These are phyloP conservation scores for Notothenia coriiceps DNA, from an alignment of 2,113 vertebrate genomes.

Conservation along the genomic window DNA sequence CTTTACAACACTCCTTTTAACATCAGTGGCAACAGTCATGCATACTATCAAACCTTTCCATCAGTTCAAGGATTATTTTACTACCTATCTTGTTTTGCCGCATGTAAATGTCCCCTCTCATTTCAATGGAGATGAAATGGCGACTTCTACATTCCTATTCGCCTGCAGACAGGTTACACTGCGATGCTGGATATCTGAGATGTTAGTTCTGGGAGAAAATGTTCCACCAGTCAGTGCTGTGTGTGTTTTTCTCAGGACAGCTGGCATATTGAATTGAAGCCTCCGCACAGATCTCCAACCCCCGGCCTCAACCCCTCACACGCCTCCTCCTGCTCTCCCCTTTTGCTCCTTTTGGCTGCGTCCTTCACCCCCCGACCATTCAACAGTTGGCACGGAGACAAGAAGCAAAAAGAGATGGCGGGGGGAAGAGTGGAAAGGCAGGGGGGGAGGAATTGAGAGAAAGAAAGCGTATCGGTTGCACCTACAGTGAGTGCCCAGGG, in stretches of 20 bases:
- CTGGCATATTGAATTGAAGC: slow-evolving; percentile 67
- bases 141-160: not conserved
- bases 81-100: not conserved
- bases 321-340: slow-evolving; percentile 54
- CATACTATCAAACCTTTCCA: not conserved
- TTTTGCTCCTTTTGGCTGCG: slow-evolving; percentile 66
- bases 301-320: slow-evolving; percentile 37
- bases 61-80: not conserved
- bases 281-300: slow-evolving; percentile 53
- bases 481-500: slow-evolving; percentile 49
- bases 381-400: slow-evolving; percentile 71
- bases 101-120: slow-evolving; percentile 1
- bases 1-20: not conserved
- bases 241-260: slow-evolving; percentile 72
- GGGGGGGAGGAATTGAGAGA: slow-evolving; percentile 47
- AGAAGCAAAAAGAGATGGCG: slow-evolving; percentile 42
- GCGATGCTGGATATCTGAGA: slow-evolving; percentile 43
- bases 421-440: slow-evolving; percentile 16
- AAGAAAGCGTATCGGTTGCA: slow-evolving; percentile 66
- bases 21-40: not conserved
- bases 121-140: slow-evolving; percentile 15
- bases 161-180: slow-evolving; percentile 38
- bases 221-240: slow-evolving; percentile 57
- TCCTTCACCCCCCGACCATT: slow-evolving; percentile 57
- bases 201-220: slow-evolving; percentile 53